Percentiles rank a stretch among this genome's conserved stretches.
phyloP scores from a whole-genome alignment of 2,113 vertebrate species.

The Periophthalmus modestus region DNA sequence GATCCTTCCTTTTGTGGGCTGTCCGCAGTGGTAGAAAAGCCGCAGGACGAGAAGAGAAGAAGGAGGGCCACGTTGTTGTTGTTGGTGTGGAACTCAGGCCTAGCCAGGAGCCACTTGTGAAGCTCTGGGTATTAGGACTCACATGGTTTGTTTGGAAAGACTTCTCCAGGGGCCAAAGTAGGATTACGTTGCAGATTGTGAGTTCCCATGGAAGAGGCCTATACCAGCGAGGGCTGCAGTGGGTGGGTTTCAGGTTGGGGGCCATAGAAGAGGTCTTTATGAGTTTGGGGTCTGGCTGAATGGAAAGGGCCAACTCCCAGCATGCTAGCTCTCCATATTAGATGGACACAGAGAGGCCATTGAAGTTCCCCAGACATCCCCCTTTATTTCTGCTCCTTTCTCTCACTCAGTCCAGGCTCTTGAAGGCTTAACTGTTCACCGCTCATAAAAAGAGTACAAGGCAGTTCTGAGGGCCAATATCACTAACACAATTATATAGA shows the following conservation, averaged over 20 bases:
- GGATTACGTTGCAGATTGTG: constrained; percentile 80
- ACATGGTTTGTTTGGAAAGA: constrained; percentile 77
- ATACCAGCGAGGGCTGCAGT: constrained; percentile 66
- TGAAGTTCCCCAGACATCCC: constrained; percentile 72
- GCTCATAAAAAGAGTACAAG: constrained; percentile 51
- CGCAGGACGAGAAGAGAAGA: constrained; percentile 46
- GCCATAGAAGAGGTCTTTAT: constrained; percentile 76
- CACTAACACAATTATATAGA: constrained; percentile 28
- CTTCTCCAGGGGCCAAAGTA: constrained; percentile 76
- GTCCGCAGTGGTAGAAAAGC: constrained; percentile 52
- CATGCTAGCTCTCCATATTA: constrained; percentile 76
- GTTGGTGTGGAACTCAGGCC: constrained; percentile 61
- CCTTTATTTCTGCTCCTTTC: constrained; percentile 59
- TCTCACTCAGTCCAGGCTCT: constrained; percentile 43
- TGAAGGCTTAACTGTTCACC: constrained; percentile 58
- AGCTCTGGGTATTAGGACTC: constrained; percentile 75
- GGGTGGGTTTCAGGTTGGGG: constrained; percentile 76
- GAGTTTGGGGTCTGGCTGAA: constrained; percentile 74
- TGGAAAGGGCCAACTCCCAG: constrained; percentile 76
- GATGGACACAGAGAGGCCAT: constrained; percentile 78
- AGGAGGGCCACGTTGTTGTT: constrained; percentile 61
- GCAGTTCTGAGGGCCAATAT: constrained; percentile 31
- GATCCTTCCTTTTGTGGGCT: constrained; percentile 73
- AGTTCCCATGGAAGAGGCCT: constrained; percentile 76
- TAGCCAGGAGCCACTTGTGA: constrained; percentile 72